Evolutionary conservation across 2,113 vertebrate genomes (phyloP).

Genomic region (Oostethus manadensis): DNA sequence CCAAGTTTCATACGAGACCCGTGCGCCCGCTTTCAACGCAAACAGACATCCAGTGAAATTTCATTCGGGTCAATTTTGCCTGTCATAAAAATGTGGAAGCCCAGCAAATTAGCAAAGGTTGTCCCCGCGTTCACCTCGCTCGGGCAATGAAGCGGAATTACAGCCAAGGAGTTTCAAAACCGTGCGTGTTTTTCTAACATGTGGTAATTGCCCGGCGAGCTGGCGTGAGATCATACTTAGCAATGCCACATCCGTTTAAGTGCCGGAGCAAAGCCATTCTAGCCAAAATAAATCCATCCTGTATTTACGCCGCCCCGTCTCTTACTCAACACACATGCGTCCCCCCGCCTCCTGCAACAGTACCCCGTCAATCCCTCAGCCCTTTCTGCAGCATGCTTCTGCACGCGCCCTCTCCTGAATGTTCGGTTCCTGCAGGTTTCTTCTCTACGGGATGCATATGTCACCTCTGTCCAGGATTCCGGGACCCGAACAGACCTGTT

Average conservation of each 20-base stretch:
- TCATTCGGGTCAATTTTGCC: slow-evolving; percentile 47
- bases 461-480: slow-evolving; percentile 44
- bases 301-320: slow-evolving; percentile 21
- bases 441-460: slow-evolving; percentile 46
- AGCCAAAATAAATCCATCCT: slow-evolving; percentile 7
- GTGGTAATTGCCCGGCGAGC: slow-evolving; percentile 55
- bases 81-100: slow-evolving; percentile 53
- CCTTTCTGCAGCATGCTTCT: slow-evolving; percentile 20
- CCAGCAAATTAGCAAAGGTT: slow-evolving; percentile 43
- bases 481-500: slow-evolving; percentile 31
- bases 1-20: slow-evolving; percentile 14
- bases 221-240: slow-evolving; percentile 53
- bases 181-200: slow-evolving; percentile 57
- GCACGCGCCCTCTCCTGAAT: slow-evolving; percentile 39
- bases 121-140: slow-evolving; percentile 54
- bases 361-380: slow-evolving; percentile 51
- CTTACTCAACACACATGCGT: slow-evolving; percentile 17
- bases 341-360: slow-evolving; percentile 33
- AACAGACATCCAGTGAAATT: slow-evolving; percentile 38
- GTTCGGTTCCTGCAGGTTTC: slow-evolving; percentile 42
- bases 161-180: slow-evolving; percentile 37
- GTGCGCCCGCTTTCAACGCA: slow-evolving; percentile 28
- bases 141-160: slow-evolving; percentile 54
- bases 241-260: slow-evolving; percentile 55
- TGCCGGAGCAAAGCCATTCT: slow-evolving; percentile 35